Base-by-base conservation (phyloP, 2,888 invertebrate species). In the Hirtodrosophila duncani region DNA sequence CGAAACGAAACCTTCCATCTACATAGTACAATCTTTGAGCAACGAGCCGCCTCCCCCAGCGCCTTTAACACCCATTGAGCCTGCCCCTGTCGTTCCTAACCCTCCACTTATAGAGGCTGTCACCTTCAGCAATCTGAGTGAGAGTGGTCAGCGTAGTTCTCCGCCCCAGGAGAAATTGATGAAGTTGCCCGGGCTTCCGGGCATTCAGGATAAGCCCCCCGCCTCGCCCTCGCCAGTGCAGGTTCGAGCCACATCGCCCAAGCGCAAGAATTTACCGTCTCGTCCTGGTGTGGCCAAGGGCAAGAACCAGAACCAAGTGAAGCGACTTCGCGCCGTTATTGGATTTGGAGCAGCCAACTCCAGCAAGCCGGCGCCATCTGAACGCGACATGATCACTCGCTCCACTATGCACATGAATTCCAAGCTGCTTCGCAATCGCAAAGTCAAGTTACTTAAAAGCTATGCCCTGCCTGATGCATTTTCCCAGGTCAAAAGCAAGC, bases 1-100 rank as follows among this genome's bases (percentile, higher is more conserved):
- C 6, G 74, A 83, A 52, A 49, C 71, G 2, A 82, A 84, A 39
- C 85, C 85, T 0, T 77, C 79, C 23, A 85, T 85, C 26, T 86
- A 71, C 44, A 86, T 85, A 46, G 78, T 85, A 3, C 63, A 86
- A 45, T 60, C 83, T 1, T 49, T 72, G 30, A 58, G 58, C 11
- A 78, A 63, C 37, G 43, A 16, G 3, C 17, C 16, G 1, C 7
- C 55, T 13, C 17, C 21, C 13, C n/a, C 13, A 2, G 21, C n/a
- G 2, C 21, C 20, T 21, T 3, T 1, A 2, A 23, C 20, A 5
- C 7, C 21, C 3, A n/a, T n/a, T n/a, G 43, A 16, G 3, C 17
- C 16, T 1, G 5, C 55, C 11, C 17, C 21, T 14, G 14, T n/a
- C 1, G 21, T 6, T 2, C 21, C 20, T 21, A 3, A 1, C 1